phyloP scores from a whole-genome alignment of 2,888 invertebrate species.

The Chrysolina oricalcia region DNA sequence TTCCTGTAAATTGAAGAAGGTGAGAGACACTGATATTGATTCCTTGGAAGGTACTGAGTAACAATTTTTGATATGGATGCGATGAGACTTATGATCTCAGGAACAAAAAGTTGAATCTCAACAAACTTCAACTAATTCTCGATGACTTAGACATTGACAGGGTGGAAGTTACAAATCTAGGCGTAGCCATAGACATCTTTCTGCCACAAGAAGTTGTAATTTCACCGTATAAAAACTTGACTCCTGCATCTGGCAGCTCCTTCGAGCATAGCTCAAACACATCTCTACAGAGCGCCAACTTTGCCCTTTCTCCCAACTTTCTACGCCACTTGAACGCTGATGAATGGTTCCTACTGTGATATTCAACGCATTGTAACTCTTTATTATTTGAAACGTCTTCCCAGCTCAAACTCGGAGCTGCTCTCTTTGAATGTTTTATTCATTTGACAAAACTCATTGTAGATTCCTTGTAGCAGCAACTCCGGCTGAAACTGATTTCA shows the following conservation, averaged over 20 bases:
- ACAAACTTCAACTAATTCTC: too few relatives aligned
- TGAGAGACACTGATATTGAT: too few relatives aligned
- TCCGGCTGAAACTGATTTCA: conserved; percentile 2
- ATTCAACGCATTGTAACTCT: conserved; percentile 23
- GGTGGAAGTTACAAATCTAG: too few relatives aligned
- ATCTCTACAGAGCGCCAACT: background rate
- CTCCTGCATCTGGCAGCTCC: background rate
- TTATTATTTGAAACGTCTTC: conserved; percentile 24
- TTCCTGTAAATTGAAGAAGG: too few relatives aligned
- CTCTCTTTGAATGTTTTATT: conserved; percentile 24
- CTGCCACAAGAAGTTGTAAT: too few relatives aligned
- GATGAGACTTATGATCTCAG: too few relatives aligned
- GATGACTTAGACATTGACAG: too few relatives aligned
- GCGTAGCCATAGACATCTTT: too few relatives aligned
- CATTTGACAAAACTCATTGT: conserved; percentile 11
- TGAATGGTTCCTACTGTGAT: conserved; percentile 25
- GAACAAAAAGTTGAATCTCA: too few relatives aligned
- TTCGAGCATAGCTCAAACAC: background rate
- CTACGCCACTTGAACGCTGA: background rate
- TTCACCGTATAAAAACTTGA: background rate
- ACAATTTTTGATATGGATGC: too few relatives aligned
- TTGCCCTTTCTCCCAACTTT: background rate
- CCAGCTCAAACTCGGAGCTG: conserved; percentile 4
- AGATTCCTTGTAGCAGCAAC: conserved; percentile 16
- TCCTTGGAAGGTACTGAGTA: too few relatives aligned